phyloP scores from a whole-genome alignment of 2,113 vertebrate species.

The Phaethon lepturus region DNA sequence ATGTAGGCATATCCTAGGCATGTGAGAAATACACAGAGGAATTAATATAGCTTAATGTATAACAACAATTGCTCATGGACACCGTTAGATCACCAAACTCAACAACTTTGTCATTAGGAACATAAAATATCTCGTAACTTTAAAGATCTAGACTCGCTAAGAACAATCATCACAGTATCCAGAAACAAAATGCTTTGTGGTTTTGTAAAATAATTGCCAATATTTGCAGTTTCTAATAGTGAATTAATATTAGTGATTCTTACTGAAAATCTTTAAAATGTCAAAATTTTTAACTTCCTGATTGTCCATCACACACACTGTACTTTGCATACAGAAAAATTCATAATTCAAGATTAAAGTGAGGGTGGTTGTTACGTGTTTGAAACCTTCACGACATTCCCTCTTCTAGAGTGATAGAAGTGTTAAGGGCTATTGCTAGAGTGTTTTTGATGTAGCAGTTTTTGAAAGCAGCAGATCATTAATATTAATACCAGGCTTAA shows the following conservation, averaged over 20 bases:
- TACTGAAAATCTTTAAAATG: not conserved
- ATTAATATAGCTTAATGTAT: not conserved
- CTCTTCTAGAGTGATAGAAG: not conserved
- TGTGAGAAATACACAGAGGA: not conserved
- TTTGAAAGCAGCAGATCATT: not conserved
- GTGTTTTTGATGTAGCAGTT: not conserved
- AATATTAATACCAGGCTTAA: conserved; percentile 18
- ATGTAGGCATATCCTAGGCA: not conserved
- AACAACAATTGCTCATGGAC: not conserved
- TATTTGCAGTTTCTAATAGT: not conserved
- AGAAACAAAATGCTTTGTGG: not conserved
- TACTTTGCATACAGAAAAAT: not conserved
- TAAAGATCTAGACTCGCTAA: not conserved
- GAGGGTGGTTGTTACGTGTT: not conserved
- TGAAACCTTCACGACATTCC: not conserved
- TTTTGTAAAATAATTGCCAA: not conserved
- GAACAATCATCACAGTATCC: not conserved
- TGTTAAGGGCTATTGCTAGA: not conserved
- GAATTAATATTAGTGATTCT: not conserved
- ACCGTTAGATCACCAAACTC: not conserved
- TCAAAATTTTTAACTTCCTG: not conserved
- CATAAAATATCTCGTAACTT: not conserved
- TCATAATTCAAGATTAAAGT: not conserved
- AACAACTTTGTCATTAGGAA: not conserved
- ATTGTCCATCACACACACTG: not conserved